These are phyloP conservation scores for Puffinus mauretanicus DNA, from an alignment of 2,113 vertebrate species.

Conservation along the genomic window DNA sequence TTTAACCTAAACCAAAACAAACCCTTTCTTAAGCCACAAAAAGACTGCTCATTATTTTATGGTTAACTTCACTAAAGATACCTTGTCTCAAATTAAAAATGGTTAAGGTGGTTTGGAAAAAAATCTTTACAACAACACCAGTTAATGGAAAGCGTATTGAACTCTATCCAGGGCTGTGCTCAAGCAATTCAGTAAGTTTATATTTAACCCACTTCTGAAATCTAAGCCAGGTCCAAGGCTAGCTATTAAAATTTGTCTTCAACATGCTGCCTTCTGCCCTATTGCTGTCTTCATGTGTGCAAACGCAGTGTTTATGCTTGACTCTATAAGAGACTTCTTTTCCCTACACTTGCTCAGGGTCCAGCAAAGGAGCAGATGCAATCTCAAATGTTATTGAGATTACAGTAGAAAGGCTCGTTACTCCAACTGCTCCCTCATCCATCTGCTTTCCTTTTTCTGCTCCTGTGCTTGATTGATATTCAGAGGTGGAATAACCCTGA, in stretches of 20 bases:
- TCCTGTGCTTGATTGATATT: constrained; percentile 33
- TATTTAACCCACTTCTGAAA: background rate
- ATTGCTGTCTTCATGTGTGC: background rate
- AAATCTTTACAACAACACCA: background rate
- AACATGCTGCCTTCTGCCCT: background rate
- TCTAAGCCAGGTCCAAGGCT: background rate
- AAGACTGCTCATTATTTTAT: background rate
- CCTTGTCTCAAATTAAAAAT: background rate
- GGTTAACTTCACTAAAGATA: background rate
- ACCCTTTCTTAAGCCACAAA: background rate
- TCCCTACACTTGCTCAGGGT: background rate
- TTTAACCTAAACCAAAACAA: background rate
- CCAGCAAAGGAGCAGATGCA: background rate
- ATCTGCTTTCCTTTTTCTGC: constrained; percentile 5
- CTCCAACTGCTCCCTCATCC: constrained; percentile 11
- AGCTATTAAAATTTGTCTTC: background rate
- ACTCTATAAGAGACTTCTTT: background rate
- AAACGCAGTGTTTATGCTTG: background rate
- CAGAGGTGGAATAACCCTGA: background rate
- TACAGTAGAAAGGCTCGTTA: background rate
- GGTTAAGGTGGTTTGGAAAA: background rate
- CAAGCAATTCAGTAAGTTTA: background rate
- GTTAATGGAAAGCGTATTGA: background rate
- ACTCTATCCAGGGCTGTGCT: background rate
- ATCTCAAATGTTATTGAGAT: constrained; percentile 34